Conservation (phyloP, 1,140 invertebrate genomes). For the Coptotermes formosanus region DNA sequence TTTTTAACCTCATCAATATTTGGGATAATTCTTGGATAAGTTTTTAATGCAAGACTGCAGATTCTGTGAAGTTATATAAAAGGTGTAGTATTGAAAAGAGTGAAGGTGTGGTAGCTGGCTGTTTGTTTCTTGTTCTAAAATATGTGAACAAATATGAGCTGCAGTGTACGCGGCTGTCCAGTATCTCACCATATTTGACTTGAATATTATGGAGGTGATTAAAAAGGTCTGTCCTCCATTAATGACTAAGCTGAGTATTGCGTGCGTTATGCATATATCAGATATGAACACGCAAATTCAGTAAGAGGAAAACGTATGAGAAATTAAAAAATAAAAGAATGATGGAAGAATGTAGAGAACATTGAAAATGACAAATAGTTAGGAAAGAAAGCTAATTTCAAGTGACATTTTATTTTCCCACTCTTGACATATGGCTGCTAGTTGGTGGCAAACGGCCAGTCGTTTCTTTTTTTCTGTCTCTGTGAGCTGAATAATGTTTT, state of each 20-base stretch:
- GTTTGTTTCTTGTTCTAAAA: not conserved
- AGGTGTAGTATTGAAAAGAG: too few relatives aligned
- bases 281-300: constrained; percentile 17
- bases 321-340: not conserved
- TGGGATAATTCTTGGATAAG: not conserved
- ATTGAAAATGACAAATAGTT: constrained; percentile 12
- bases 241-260: constrained; percentile 6
- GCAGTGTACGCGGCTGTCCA: not conserved
- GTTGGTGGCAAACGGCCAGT: constrained; percentile 6
- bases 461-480: not conserved
- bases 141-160: not conserved
- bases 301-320: not conserved
- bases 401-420: constrained; percentile 13
- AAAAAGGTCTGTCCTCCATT: not conserved
- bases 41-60: too few relatives aligned
- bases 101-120: too few relatives aligned
- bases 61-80: too few relatives aligned
- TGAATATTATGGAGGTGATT: not conserved
- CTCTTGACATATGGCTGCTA: not conserved
- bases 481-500: not conserved
- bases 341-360: not conserved
- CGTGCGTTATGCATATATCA: not conserved
- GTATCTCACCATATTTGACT: not conserved
- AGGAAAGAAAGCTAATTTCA: not conserved
- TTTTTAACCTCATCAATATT: not conserved